Conservation (phyloP, 2,888 invertebrate genomes). For the Blomia tropicalis region DNA sequence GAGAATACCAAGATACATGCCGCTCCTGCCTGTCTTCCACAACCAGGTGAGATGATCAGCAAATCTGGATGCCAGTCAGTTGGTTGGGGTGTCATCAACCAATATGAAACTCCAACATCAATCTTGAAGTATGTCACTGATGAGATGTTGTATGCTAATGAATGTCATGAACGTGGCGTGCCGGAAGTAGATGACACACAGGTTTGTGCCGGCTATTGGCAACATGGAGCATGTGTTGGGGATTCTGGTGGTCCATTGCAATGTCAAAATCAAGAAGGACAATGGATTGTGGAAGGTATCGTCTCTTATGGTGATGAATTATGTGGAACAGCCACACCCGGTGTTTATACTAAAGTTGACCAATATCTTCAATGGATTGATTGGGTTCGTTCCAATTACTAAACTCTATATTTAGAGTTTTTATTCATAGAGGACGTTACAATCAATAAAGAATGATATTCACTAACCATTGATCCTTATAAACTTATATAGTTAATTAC, state of each 20-base stretch:
- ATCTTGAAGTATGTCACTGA: background rate
- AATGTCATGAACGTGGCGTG: background rate
- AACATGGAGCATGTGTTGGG: background rate
- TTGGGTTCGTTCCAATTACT: too few species aligned
- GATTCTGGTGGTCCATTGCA: slow-evolving; percentile 5
- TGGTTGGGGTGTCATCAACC: background rate
- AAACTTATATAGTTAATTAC: too few species aligned
- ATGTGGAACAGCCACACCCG: background rate
- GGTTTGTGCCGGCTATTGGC: background rate
- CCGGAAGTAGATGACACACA: slow-evolving; percentile 1
- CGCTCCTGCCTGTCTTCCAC: background rate
- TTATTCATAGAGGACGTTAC: too few species aligned
- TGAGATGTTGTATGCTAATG: background rate
- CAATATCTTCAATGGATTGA: background rate
- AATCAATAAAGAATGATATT: too few species aligned
- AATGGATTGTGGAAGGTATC: background rate
- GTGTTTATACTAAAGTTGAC: background rate
- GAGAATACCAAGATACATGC: background rate
- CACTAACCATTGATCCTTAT: too few species aligned
- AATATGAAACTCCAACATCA: background rate
- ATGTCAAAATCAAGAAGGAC: background rate
- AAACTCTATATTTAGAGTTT: too few species aligned
- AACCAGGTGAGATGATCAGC: background rate
- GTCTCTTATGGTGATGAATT: background rate
- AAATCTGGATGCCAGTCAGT: background rate